Percentiles rank a stretch among this genome's conserved stretches.
phyloP scores from a whole-genome alignment of 2,113 vertebrate species.

The Neoarius graeffei region DNA sequence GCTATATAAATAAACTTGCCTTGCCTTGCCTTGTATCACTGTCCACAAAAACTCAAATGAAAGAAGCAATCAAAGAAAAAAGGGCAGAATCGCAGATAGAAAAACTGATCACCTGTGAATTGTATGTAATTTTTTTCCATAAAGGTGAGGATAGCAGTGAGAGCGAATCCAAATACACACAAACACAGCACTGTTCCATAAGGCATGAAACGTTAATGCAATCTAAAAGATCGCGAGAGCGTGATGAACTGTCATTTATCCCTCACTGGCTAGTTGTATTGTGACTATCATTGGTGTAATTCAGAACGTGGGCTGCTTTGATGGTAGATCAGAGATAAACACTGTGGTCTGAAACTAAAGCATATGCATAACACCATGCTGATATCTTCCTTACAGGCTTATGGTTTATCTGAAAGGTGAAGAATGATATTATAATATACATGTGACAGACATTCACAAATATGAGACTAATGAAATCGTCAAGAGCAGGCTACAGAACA shows the following conservation, averaged over 20 bases:
- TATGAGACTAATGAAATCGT: neutral
- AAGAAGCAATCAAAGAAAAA: too few species aligned
- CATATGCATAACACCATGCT: neutral
- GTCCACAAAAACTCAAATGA: too few species aligned
- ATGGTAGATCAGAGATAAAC: neutral
- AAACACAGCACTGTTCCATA: neutral
- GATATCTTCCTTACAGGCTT: neutral
- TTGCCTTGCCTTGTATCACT: too few species aligned
- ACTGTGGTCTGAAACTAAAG: neutral
- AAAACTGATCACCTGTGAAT: neutral
- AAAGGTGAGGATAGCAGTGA: neutral
- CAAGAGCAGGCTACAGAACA: neutral
- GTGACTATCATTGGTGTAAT: neutral
- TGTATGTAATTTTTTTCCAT: neutral
- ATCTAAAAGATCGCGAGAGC: neutral
- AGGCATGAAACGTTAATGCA: neutral
- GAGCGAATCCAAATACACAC: neutral
- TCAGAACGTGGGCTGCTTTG: neutral
- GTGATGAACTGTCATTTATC: neutral
- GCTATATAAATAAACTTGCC: too few species aligned
- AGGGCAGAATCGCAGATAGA: neutral
- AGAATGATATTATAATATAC: neutral
- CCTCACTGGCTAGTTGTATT: neutral
- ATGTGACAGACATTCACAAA: neutral
- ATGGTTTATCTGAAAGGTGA: neutral